Percentiles rank a stretch among this genome's conserved stretches.
Conservation (phyloP, 2,113 vertebrate genomes). For the Pelecanoides urinatrix region DNA sequence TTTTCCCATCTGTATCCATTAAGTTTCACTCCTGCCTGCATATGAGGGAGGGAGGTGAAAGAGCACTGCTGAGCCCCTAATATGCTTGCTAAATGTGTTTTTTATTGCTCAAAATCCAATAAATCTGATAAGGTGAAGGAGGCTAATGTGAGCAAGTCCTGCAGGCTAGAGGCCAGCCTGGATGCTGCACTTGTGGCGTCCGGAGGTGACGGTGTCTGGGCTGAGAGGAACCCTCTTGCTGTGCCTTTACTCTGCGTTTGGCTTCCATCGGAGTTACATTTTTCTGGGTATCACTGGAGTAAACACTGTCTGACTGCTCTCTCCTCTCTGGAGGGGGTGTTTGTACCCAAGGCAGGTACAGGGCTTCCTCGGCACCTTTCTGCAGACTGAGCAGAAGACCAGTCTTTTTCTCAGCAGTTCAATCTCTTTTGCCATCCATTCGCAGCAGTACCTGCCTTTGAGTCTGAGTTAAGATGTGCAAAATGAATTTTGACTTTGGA, state of each 20-base stretch:
- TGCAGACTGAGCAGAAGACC: not conserved
- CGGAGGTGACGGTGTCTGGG: rapidly evolving
- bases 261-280: not conserved
- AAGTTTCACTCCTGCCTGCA: constrained; percentile 3
- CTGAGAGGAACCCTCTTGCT: not conserved
- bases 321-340: not conserved
- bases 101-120: constrained; percentile 47
- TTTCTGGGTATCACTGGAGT: not conserved
- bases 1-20: not conserved
- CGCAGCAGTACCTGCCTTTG: not conserved
- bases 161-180: not conserved
- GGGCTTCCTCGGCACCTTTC: not conserved
- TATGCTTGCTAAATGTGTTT: constrained; percentile 15
- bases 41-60: not conserved
- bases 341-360: not conserved
- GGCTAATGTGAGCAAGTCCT: not conserved
- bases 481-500: not conserved
- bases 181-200: not conserved
- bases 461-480: not conserved
- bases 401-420: not conserved
- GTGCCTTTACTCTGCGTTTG: not conserved
- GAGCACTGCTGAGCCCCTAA: not conserved
- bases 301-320: not conserved
- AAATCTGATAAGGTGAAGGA: constrained; percentile 2
- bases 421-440: not conserved